Evolutionary conservation across 2,113 vertebrate genomes (phyloP).

Genomic region (Hirundichthys speculiger): DNA sequence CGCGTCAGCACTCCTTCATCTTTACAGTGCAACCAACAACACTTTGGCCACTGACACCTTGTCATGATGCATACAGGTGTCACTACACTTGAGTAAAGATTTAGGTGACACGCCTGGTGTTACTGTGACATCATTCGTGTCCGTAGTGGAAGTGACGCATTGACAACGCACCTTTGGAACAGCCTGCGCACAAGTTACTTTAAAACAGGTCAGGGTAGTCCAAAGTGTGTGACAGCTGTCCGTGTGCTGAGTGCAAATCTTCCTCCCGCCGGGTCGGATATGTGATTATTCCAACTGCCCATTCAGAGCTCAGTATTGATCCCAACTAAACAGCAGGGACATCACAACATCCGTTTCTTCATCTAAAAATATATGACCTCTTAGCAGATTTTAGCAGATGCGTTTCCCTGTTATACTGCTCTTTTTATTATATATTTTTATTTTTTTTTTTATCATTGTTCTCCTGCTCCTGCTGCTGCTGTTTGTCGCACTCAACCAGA

Average conservation of each 20-base stretch:
- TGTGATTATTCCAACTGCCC: slow-evolving; percentile 10
- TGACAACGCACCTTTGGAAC: slow-evolving; percentile 1
- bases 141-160: slow-evolving; percentile 17
- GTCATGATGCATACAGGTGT: slow-evolving; percentile 32
- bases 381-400: slow-evolving; percentile 22
- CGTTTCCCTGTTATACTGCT: background rate
- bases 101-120: background rate
- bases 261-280: slow-evolving; percentile 12
- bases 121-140: slow-evolving; percentile 9
- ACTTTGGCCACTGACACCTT: slow-evolving; percentile 37
- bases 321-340: slow-evolving; percentile 16
- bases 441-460: slow-evolving; percentile 6
- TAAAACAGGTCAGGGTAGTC: slow-evolving; percentile 31
- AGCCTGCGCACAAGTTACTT: background rate
- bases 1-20: slow-evolving; percentile 48
- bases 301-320: slow-evolving; percentile 50
- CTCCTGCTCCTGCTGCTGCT: slow-evolving; percentile 2
- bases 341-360: slow-evolving; percentile 46
- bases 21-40: slow-evolving; percentile 57
- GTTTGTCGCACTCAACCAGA: slow-evolving; percentile 12
- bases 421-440: background rate
- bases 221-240: slow-evolving; percentile 43
- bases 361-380: slow-evolving; percentile 21
- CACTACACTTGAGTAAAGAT: slow-evolving; percentile 17
- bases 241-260: slow-evolving; percentile 25